A percentile compares a stretch with the other conserved stretches of the same genome.
Conservation (phyloP, 2,888 invertebrate species). For the Corythucha ciliata region DNA sequence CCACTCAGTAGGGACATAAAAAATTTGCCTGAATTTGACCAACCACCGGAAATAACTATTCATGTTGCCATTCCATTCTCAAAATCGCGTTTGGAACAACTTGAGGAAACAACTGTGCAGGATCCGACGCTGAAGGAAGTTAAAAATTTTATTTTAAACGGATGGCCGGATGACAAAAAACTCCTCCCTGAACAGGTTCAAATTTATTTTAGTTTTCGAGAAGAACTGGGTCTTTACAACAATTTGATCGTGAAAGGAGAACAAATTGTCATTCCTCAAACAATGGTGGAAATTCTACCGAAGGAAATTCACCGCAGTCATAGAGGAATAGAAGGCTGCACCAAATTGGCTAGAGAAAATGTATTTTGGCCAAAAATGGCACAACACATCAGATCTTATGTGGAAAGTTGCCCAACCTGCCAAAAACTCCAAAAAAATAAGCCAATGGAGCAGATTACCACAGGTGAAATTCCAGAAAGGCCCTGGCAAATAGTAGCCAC, state of each 20-base stretch:
- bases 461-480: conserved; percentile 6
- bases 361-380: conserved; percentile 18
- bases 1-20: conserved; percentile 10
- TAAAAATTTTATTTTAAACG: conserved; percentile 1
- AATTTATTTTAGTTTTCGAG: conserved; percentile 13
- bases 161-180: conserved; percentile 11
- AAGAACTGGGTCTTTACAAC: conserved; percentile 16
- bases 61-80: conserved; percentile 14
- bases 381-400: conserved; percentile 1
- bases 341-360: conserved; percentile 13
- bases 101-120: neutral
- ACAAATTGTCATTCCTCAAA: conserved; percentile 6
- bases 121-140: conserved; percentile 7
- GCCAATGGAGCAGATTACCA: conserved; percentile 2
- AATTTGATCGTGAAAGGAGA: conserved; percentile 15
- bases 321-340: conserved; percentile 13
- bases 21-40: neutral
- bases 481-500: conserved; percentile 18
- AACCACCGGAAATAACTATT: conserved; percentile 10
- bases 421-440: conserved; percentile 10
- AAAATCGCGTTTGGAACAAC: neutral
- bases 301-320: conserved; percentile 13
- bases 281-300: conserved; percentile 2
- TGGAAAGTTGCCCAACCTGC: conserved; percentile 9
- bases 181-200: neutral